Conservation (phyloP, 2,113 vertebrate species). For the Holacanthus passer region DNA sequence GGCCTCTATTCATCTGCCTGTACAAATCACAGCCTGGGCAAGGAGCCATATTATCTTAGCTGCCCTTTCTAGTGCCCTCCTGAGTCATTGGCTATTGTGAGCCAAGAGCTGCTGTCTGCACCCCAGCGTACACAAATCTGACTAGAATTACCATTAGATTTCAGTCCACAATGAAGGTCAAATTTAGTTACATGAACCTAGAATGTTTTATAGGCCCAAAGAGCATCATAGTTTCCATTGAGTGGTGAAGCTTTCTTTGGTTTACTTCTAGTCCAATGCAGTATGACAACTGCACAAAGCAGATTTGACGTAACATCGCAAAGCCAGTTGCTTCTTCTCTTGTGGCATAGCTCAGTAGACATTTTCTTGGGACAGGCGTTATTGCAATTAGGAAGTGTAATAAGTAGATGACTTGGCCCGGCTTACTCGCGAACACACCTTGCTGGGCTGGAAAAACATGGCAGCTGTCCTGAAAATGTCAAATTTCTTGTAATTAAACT, state of each 20-base stretch:
- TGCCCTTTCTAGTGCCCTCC: constrained; percentile 80
- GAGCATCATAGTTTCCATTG: constrained; percentile 24
- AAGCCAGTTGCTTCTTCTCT: not conserved
- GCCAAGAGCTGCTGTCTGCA: constrained; percentile 71
- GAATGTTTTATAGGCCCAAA: constrained; percentile 27
- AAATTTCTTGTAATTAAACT: constrained; percentile 13
- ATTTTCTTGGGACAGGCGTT: not conserved
- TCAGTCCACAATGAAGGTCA: constrained; percentile 39
- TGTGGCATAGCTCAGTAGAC: not conserved
- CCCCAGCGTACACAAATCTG: constrained; percentile 61
- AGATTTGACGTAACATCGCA: not conserved
- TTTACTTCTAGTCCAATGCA: constrained; percentile 9
- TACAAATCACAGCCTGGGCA: constrained; percentile 76
- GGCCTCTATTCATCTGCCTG: constrained; percentile 80
- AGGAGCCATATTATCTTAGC: constrained; percentile 79
- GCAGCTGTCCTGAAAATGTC: constrained; percentile 17
- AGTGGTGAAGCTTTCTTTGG: not conserved
- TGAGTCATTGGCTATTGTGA: constrained; percentile 73
- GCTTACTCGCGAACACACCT: not conserved
- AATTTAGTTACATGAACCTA: constrained; percentile 29
- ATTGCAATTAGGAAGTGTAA: not conserved
- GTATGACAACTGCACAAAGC: not conserved
- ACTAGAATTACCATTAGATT: constrained; percentile 57
- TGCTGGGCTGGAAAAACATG: not conserved
- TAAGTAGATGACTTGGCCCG: not conserved